Evolutionary conservation across 2,113 vertebrate genomes (phyloP).

Genomic region (Lamprotornis superbus): DNA sequence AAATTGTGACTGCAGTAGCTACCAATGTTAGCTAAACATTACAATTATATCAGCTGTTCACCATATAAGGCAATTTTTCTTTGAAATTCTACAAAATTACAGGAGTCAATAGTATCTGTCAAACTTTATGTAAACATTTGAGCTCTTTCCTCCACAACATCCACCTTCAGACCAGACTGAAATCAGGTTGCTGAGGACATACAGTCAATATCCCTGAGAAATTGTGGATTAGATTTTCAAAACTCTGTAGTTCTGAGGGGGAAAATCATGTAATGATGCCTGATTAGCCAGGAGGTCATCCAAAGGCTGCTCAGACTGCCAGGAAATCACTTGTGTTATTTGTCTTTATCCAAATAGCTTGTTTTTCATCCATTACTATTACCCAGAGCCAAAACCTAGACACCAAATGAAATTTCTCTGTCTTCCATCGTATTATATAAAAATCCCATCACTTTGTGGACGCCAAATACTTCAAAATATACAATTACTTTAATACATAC

Average conservation of each 20-base stretch:
- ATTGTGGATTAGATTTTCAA: not conserved
- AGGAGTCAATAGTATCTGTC: not conserved
- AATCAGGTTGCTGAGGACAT: not conserved
- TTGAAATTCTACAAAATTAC: not conserved
- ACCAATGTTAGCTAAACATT: not conserved
- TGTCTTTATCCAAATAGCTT: not conserved
- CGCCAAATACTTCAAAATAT: constrained; percentile 18
- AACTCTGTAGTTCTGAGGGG: not conserved
- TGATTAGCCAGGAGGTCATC: not conserved
- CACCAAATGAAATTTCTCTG: not conserved
- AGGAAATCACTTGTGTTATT: not conserved
- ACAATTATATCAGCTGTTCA: not conserved
- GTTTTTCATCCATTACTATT: not conserved
- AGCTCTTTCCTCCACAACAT: not conserved
- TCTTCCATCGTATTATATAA: not conserved
- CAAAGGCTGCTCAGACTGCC: not conserved
- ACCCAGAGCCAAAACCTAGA: not conserved
- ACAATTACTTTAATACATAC: constrained; percentile 45
- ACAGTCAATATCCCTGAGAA: not conserved
- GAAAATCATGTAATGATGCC: not conserved
- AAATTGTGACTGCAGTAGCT: not conserved
- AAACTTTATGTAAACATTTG: not conserved
- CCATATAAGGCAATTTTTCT: not conserved
- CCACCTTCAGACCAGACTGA: not conserved
- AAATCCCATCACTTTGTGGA: not conserved